Evolutionary conservation across 2,888 invertebrate genomes (phyloP).

Genomic region (Rhynchonema sp.): DNA sequence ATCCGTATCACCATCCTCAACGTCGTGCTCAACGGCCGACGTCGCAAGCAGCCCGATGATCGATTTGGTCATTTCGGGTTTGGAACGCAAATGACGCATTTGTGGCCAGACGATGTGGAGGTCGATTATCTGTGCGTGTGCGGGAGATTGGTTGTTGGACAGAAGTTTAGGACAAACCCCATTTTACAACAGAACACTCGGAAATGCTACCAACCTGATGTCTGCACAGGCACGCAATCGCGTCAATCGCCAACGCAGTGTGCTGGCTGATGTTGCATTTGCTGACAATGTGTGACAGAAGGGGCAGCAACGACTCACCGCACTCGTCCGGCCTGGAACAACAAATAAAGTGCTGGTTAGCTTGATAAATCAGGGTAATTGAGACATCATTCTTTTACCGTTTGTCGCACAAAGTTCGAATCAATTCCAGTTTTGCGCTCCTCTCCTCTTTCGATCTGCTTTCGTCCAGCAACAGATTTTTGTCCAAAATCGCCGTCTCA

Average conservation of each 20-base stretch:
- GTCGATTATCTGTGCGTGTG: too few relatives aligned
- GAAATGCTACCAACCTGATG: too few relatives aligned
- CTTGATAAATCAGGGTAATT: not conserved
- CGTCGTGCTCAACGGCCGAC: too few relatives aligned
- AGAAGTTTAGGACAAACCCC: too few relatives aligned
- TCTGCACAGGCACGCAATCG: not conserved
- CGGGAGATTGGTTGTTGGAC: too few relatives aligned
- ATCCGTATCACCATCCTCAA: too few relatives aligned
- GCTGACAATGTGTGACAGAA: not conserved
- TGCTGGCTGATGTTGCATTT: not conserved
- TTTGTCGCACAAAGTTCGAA: not conserved
- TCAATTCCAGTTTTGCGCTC: not conserved
- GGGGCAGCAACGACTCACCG: not conserved
- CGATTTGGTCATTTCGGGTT: too few relatives aligned
- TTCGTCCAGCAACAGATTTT: not conserved
- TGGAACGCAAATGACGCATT: too few relatives aligned
- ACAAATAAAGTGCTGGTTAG: not conserved
- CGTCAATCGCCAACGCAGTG: not conserved
- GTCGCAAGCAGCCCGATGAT: too few relatives aligned
- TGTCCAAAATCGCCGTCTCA: not conserved
- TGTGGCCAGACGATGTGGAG: too few relatives aligned
- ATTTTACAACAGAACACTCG: too few relatives aligned
- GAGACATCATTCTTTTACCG: not conserved
- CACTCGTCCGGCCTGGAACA: not conserved
- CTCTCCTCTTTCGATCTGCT: not conserved